phyloP scores from a whole-genome alignment of 2,113 vertebrate species.

The Porphyrio hochstetteri region DNA sequence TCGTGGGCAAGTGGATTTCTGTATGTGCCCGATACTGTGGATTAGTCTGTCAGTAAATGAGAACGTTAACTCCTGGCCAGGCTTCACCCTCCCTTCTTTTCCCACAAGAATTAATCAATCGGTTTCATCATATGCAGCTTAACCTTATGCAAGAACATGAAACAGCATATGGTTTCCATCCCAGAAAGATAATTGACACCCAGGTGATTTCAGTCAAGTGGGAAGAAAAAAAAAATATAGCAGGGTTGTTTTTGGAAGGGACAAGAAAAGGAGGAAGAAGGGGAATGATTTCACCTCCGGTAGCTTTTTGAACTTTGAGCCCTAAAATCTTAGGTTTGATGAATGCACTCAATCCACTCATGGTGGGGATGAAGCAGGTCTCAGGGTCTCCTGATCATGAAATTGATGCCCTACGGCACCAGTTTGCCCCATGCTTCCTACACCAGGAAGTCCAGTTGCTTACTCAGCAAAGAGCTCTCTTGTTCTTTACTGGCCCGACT shows the following conservation, averaged over 20 bases:
- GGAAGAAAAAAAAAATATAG: not conserved
- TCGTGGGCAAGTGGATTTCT: not conserved
- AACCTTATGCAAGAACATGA: slow-evolving; percentile 90
- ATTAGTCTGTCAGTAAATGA: not conserved
- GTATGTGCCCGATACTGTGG: not conserved
- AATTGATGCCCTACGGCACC: not conserved
- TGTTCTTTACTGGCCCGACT: not conserved
- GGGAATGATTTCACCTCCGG: slow-evolving; percentile 10
- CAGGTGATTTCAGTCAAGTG: slow-evolving; percentile 76
- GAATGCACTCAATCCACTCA: not conserved
- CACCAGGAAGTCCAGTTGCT: not conserved
- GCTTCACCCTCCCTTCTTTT: slow-evolving; percentile 16
- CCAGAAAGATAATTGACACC: slow-evolving; percentile 86
- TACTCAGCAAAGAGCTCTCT: not conserved
- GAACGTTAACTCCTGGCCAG: not conserved
- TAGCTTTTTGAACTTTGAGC: slow-evolving; percentile 32
- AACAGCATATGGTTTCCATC: slow-evolving; percentile 75
- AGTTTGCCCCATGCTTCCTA: not conserved
- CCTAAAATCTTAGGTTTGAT: slow-evolving; percentile 21
- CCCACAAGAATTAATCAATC: slow-evolving; percentile 68
- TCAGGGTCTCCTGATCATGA: not conserved
- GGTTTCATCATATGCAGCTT: slow-evolving; percentile 83
- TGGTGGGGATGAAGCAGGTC: not conserved
- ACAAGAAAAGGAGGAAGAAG: not conserved
- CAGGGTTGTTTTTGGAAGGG: not conserved